Evolutionary conservation across 2,888 invertebrate species (phyloP).

Genomic region (Tiliacea aurago): DNA sequence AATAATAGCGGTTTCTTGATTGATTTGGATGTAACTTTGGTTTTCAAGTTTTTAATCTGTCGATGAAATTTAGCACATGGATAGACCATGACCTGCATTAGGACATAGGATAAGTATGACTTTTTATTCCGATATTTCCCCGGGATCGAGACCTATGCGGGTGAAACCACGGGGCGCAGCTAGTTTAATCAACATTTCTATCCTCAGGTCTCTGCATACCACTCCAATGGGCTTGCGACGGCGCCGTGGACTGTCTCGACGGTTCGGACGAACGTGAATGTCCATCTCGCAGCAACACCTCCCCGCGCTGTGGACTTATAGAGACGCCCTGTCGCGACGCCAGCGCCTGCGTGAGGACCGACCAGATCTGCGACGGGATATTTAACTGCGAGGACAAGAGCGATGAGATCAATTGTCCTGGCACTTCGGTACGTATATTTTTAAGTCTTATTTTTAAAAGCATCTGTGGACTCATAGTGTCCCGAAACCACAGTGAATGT

Average conservation of each 20-base stretch:
- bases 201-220: slow-evolving; percentile 93
- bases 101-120: too few species aligned
- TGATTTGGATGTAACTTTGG: too few species aligned
- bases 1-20: too few species aligned
- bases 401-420: slow-evolving; percentile 91
- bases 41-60: too few species aligned
- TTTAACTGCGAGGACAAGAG: slow-evolving; percentile 93
- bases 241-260: slow-evolving; percentile 94
- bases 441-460: not conserved
- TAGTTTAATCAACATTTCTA: not conserved
- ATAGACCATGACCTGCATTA: too few species aligned
- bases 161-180: too few species aligned
- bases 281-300: slow-evolving; percentile 52
- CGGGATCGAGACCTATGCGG: too few species aligned
- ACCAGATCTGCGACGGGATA: slow-evolving; percentile 94
- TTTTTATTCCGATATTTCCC: too few species aligned
- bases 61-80: too few species aligned
- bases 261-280: slow-evolving; percentile 94
- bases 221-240: slow-evolving; percentile 95
- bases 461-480: too few species aligned
- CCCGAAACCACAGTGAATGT: too few species aligned
- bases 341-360: slow-evolving; percentile 83
- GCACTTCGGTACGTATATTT: slow-evolving; percentile 47
- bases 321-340: slow-evolving; percentile 61
- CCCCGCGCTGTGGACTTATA: slow-evolving; percentile 61